Conservation (phyloP, 2,113 vertebrate species). For the Marmota flaviventris region DNA sequence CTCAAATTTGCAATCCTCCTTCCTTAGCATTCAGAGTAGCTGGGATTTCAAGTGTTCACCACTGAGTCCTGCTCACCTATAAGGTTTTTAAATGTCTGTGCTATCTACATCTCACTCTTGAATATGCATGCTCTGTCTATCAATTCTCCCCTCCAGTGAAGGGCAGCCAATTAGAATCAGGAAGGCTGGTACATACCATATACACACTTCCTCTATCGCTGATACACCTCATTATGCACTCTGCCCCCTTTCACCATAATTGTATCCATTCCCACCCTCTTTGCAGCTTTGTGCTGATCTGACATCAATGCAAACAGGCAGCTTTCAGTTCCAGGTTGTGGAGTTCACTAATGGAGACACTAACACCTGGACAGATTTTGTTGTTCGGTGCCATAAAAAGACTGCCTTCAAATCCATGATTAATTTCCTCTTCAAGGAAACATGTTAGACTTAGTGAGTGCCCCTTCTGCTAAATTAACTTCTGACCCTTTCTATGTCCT, state of each 20-base stretch:
- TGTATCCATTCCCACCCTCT: slow-evolving; percentile 2
- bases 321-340: slow-evolving; percentile 62
- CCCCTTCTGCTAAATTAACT: slow-evolving; percentile 74
- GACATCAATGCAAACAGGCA: neutral
- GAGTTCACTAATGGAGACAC: slow-evolving; percentile 68
- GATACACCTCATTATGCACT: neutral
- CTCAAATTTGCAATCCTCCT: neutral
- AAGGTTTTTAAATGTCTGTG: neutral
- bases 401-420: slow-evolving; percentile 74
- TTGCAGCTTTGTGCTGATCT: neutral
- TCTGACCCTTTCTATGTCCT: slow-evolving; percentile 71
- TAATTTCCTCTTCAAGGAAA: slow-evolving; percentile 77
- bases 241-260: neutral
- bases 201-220: neutral
- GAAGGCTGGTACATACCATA: neutral
- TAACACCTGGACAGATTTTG: slow-evolving; percentile 57
- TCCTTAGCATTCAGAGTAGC: neutral
- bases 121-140: no score
- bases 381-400: slow-evolving; percentile 32
- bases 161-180: neutral
- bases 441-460: slow-evolving; percentile 53
- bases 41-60: neutral
- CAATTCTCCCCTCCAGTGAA: neutral
- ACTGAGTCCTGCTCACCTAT: neutral
- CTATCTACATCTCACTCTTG: neutral